phyloP scores from a whole-genome alignment of 1,140 invertebrate genomes.

The Parapsyche elsis region DNA sequence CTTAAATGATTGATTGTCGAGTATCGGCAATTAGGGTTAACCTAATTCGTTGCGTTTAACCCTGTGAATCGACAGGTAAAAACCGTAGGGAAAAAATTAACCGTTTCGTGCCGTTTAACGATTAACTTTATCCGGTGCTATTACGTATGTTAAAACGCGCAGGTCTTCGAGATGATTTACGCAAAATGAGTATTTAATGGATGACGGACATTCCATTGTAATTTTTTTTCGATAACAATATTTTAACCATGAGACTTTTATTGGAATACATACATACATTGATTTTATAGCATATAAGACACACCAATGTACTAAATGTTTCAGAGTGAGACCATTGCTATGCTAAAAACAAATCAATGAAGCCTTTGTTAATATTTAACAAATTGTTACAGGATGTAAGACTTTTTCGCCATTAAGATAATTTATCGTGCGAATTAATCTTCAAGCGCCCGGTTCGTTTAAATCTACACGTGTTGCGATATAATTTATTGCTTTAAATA shows the following conservation, averaged over 20 bases:
- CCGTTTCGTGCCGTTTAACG: slow-evolving; percentile 10
- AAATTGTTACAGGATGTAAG: neutral
- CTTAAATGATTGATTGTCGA: slow-evolving; percentile 39
- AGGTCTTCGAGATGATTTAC: slow-evolving; percentile 20
- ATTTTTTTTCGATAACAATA: neutral
- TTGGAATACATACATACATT: too few species aligned
- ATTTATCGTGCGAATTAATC: slow-evolving; percentile 30
- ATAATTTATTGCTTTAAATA: neutral
- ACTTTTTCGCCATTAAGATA: slow-evolving; percentile 20
- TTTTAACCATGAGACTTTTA: too few species aligned
- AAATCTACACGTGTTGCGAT: slow-evolving; percentile 2
- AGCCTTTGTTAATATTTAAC: neutral
- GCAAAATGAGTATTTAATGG: slow-evolving; percentile 23
- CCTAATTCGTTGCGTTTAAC: slow-evolving; percentile 5
- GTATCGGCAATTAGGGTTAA: slow-evolving; percentile 38
- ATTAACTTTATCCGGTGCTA: slow-evolving; percentile 9
- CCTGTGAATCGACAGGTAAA: neutral
- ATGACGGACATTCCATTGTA: neutral
- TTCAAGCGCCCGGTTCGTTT: neutral
- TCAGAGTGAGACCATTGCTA: neutral
- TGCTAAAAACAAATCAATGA: neutral
- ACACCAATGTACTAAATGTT: neutral
- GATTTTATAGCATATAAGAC: too few species aligned
- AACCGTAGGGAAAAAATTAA: slow-evolving; percentile 17
- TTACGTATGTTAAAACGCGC: slow-evolving; percentile 15